Base-by-base conservation (phyloP, 2,113 vertebrate genomes). In the Pungitius pungitius region DNA sequence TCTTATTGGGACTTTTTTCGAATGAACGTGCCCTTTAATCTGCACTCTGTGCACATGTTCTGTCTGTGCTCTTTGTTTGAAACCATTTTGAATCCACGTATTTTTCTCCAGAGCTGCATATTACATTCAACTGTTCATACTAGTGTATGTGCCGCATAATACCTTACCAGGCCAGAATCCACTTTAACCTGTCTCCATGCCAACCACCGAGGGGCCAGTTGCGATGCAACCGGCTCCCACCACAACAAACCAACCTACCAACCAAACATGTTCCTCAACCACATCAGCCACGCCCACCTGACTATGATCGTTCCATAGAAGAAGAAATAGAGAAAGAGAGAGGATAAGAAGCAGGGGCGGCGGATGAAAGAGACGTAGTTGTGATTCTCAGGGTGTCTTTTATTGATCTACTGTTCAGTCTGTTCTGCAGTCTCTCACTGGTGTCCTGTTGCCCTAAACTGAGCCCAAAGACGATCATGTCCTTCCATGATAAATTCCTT, bases 171-270 rank as follows among this genome's bases (percentile, higher is more conserved):
- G 84, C 85, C 89, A 81, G 84, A 87, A 88, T 90, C 87, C 91
- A 93, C 93, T 87, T 94, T 94, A 93, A 93, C 93, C 91, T 90
- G 92, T 94, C 86, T 91, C 89, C 94, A 94, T 94, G 90, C 83
- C 92, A 92, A 92, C 89, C 85, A 85, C 84, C 35, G 83, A 91
- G 87, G 92, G 90, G 92, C 85, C 87, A 77, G 92, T 93, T 93
- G 91, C 94, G 85, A 64, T 84, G 85, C 91, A 93, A 91, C 90
- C 82, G 76, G 84, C 89, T 87, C 91, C 87, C 70, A 37, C 84
- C 88, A 93, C 93, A 87, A 93, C 82, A 87, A 91, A 90, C 65
- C 87, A 88, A 91, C 80, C 87, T 75, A 91, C 91, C 85, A 87
- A 92, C 81, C 89, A 90, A 92, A 87, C 86, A 89, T 87, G 84